Conservation (phyloP, 2,113 vertebrate species). For the Mixornis gularis region DNA sequence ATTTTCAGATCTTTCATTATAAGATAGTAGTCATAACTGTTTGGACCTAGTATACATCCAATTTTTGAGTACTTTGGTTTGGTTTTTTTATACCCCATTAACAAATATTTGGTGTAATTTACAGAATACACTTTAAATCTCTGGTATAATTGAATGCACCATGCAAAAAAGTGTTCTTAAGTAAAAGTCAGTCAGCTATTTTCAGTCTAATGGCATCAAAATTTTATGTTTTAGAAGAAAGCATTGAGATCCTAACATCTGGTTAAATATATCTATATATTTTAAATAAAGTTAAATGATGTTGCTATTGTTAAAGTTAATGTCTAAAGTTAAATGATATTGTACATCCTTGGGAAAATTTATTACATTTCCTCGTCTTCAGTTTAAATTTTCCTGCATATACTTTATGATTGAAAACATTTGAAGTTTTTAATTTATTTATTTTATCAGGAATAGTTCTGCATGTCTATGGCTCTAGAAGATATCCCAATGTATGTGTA, state of each 20-base stretch:
- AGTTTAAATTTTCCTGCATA: neutral
- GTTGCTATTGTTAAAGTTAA: too few relatives aligned
- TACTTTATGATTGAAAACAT: neutral
- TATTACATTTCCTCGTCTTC: neutral
- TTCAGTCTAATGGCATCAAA: neutral
- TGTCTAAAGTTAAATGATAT: neutral
- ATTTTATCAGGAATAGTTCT: neutral
- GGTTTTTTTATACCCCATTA: accelerated
- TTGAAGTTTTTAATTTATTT: neutral
- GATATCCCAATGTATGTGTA: neutral
- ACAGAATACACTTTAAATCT: neutral
- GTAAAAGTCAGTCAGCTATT: neutral
- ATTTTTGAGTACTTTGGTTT: neutral
- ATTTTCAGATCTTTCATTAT: neutral
- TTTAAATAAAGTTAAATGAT: neutral
- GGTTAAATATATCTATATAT: neutral
- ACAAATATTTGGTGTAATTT: neutral
- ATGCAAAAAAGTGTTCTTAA: neutral
- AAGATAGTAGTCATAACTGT: neutral
- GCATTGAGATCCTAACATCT: accelerated
- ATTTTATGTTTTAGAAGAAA: neutral
- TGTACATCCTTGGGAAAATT: neutral
- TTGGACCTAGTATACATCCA: neutral
- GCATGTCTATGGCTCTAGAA: neutral
- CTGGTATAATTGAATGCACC: neutral